phyloP scores from a whole-genome alignment of 2,797 vertebrate genomes.

The Cyprinella venusta region DNA sequence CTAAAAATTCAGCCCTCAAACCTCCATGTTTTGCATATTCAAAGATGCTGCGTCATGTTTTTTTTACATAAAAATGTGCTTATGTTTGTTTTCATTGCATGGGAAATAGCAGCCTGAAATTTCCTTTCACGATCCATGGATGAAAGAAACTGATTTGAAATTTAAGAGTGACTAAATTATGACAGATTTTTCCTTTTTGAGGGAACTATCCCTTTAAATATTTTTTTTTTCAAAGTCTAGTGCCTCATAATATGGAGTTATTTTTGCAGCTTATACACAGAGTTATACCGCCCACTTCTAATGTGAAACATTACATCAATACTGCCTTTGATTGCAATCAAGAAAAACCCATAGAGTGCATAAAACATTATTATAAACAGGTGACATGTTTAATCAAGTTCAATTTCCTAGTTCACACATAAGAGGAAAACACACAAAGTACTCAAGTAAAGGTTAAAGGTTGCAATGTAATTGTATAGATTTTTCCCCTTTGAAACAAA shows the following conservation, averaged over 20 bases:
- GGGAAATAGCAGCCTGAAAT: neutral
- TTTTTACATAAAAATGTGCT: conserved; percentile 1
- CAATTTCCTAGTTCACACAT: conserved; percentile 27
- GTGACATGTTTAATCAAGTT: conserved; percentile 49
- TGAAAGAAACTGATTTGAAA: neutral
- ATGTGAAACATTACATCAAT: conserved; percentile 44
- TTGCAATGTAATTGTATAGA: conserved; percentile 38
- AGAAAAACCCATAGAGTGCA: conserved; percentile 38
- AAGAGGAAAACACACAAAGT: conserved; percentile 31
- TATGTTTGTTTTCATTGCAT: neutral
- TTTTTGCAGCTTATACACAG: neutral
- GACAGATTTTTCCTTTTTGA: neutral
- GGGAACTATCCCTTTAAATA: neutral
- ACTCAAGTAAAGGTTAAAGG: conserved; percentile 26
- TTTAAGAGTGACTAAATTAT: neutral
- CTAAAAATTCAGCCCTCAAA: conserved; percentile 3
- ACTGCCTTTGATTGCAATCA: conserved; percentile 54
- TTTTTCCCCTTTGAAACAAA: neutral
- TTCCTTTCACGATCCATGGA: neutral
- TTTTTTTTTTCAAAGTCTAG: neutral
- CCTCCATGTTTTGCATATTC: conserved; percentile 16
- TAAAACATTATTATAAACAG: conserved; percentile 44
- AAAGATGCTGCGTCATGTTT: neutral
- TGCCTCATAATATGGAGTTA: neutral
- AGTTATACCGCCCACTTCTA: neutral